Evolutionary conservation across 2,113 vertebrate species (phyloP).

Genomic region (Phylloscopus trochiloides): DNA sequence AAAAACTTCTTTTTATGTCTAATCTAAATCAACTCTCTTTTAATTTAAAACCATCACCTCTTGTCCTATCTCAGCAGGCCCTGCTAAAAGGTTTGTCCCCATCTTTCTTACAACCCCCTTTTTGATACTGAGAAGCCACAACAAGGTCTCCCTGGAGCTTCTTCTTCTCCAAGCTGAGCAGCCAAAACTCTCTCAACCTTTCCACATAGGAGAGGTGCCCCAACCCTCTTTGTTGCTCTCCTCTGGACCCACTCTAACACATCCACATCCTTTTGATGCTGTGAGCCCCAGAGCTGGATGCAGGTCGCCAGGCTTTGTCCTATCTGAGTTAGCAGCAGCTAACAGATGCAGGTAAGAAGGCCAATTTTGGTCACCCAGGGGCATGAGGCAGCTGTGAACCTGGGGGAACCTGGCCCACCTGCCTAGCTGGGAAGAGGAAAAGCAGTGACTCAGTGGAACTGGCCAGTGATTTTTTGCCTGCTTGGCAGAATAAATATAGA

Average conservation of each 20-base stretch:
- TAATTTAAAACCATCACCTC: neutral
- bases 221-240: neutral
- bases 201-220: accelerated
- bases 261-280: neutral
- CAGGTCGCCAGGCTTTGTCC: neutral
- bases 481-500: neutral
- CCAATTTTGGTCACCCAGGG: neutral
- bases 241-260: neutral
- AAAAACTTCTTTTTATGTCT: neutral
- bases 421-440: neutral
- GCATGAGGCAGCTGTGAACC: neutral
- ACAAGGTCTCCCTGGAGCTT: neutral
- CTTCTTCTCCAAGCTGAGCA: neutral
- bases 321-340: neutral
- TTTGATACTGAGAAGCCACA: neutral
- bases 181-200: neutral
- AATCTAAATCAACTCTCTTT: neutral
- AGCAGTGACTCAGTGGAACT: neutral
- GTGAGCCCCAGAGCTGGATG: neutral
- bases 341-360: neutral
- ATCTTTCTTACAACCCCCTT: neutral
- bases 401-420: neutral
- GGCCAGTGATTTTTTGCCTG: neutral
- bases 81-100: neutral
- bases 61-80: neutral